Base-by-base conservation (phyloP, 1,140 invertebrate species). In the Drosophila eugracilis region DNA sequence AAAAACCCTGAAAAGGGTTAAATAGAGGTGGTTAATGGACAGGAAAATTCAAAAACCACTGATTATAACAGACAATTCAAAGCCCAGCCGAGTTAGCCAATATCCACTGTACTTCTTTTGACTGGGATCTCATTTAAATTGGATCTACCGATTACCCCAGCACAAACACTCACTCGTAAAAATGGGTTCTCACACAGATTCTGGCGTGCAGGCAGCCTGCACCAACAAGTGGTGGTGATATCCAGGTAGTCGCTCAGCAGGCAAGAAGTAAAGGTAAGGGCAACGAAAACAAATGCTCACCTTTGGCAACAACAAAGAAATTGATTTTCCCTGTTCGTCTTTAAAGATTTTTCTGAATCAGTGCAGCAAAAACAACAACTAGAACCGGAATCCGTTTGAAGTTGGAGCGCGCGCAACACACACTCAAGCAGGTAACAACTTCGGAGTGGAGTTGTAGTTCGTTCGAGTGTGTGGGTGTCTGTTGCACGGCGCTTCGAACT, bases 301-400 rank as follows among this genome's bases (percentile, higher is more conserved):
- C 50, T 47, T 37, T 69, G 41, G 34, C 52, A 58, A 50, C 69
- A 84, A 83, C 81, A 86, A 86, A 67, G 74, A 88, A 86, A 86
- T 86, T 86, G 83, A 86, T 86, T 86, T 86, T 88, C 83, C 77
- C 81, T 86, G 72, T 76, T 66, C 76, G 59, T 54, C 53, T 58
- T 59, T 17, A 10, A 39, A 37, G 55, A 44, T 60, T 53, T 73
- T 74, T 67, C 45, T 85, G 81, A 85, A 86, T 85, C 81, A 78
- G 81, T 85, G 63, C 67, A 85, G 42, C 42, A 49, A 22, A 15
- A 39, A 21, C 15, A 63, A 17, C 42, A 75, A 37, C 42, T 42
- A 80, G 80, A 88, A 88, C 78, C 81, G 78, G 81, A 88, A 83
- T 86, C 60, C 63, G 74, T 86, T 86, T 86, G 83, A 86, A 81